Evolutionary conservation across 2,113 vertebrate genomes (phyloP), one percentile per base, ranked within the genome.

Genomic region (Oceanodroma tethys): DNA sequence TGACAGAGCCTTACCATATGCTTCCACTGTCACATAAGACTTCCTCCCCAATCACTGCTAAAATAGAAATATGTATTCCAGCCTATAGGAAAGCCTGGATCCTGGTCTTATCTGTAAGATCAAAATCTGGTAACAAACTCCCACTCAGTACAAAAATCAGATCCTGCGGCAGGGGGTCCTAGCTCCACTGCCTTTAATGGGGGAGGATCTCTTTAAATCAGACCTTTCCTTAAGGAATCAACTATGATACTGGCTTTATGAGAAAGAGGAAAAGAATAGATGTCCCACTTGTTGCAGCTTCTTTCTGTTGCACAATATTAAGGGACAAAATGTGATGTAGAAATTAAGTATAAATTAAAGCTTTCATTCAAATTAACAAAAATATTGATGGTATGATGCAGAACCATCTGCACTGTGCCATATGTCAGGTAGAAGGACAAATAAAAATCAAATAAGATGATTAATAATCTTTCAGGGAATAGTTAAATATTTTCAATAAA

Each of bases 401-500:
- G 85, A 90, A 55, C 79, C 93, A 92, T 94, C 94, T 97, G 94
- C 81, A 82, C 53, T 67, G 26, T 55, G 72, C 87, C 87, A 81
- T 95, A 94, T 97, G 93, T 58, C 81, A 90, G n/a, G 50, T 78
- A 88, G 59, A 89, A 92, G 71, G 50, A 90, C 66, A 94, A 91
- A 90, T 43, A 62, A 74, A 85, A 95, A 87, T 56, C 43, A 66
- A 85, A 22, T 47, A 53, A 70, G 43, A 52, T 78, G 23, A 92
- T 95, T 83, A 94, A 92, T 90, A 93, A 86, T 83, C 36, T 67
- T 96, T 92, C 79, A 81, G 34, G 29, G 70, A 91, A 86, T n/a
- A 87, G 52, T 75, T 81, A 67, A 47, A 67, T 75, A 80, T 70
- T 87, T 90, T 70, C n/a, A 85, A 38, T 30, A 70, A 80, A 85